These are phyloP conservation scores for Podarcis siculus DNA, from an alignment of 2,797 vertebrate species.

Conservation along the genomic window DNA sequence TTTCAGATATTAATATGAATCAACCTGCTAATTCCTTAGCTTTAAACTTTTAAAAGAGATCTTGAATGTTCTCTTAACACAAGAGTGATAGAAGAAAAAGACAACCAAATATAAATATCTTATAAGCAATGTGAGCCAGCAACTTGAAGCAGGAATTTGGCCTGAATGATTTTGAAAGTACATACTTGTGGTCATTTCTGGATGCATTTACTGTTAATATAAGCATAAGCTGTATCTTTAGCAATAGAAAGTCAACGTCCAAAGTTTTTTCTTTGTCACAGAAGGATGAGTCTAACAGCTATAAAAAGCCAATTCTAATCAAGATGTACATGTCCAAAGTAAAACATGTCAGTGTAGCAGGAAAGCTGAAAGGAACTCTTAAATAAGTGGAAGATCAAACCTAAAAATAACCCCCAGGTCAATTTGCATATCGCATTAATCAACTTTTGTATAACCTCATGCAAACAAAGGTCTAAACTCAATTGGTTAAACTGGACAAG, in stretches of 20 bases:
- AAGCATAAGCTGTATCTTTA: neutral
- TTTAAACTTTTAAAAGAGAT: neutral
- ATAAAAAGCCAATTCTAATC: neutral
- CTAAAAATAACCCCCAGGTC: neutral
- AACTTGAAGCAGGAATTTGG: neutral
- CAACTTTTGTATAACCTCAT: neutral
- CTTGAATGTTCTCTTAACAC: neutral
- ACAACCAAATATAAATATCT: neutral
- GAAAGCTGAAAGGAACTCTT: neutral
- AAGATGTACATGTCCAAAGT: neutral
- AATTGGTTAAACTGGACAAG: neutral
- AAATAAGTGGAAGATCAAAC: neutral
- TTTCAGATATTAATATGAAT: neutral
- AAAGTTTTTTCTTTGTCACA: neutral
- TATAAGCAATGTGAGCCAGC: neutral
- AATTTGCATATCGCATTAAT: neutral
- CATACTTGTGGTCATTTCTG: neutral
- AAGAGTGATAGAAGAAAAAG: neutral
- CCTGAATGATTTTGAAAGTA: neutral
- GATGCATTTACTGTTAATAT: constrained; percentile 9
- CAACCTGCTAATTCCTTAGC: neutral
- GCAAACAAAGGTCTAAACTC: neutral
- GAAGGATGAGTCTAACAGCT: neutral
- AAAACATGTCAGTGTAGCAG: neutral
- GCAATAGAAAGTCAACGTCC: neutral